A percentile compares a stretch with the other conserved stretches of the same genome.
These are phyloP conservation scores for Kryptolebias marmoratus DNA, from an alignment of 2,113 vertebrate species.

Conservation along the genomic window DNA sequence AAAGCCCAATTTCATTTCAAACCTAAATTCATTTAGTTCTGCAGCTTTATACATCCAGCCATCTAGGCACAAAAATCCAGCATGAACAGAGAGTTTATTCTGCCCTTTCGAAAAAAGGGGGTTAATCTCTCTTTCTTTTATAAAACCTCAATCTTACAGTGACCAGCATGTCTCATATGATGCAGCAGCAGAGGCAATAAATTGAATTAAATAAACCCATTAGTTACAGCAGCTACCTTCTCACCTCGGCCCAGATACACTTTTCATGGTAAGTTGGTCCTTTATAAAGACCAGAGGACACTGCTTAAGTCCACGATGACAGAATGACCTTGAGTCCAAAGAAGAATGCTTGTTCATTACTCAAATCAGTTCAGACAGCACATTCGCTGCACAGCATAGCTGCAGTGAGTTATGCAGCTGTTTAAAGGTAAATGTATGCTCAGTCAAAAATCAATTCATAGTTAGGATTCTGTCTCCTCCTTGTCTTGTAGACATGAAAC, in stretches of 20 bases:
- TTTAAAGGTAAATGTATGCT: conserved; percentile 81
- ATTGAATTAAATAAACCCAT: conserved; percentile 84
- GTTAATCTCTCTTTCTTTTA: conserved; percentile 79
- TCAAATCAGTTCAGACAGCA: conserved; percentile 81
- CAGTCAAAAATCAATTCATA: conserved; percentile 80
- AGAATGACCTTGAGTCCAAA: conserved; percentile 78
- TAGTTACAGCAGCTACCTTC: conserved; percentile 79
- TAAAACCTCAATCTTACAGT: conserved; percentile 73
- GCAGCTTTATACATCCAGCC: conserved; percentile 72
- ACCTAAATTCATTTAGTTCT: conserved; percentile 81
- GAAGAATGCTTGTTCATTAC: conserved; percentile 74
- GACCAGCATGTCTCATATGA: conserved; percentile 70
- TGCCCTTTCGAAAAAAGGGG: conserved; percentile 60
- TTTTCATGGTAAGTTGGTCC: conserved; percentile 78
- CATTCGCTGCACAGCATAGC: conserved; percentile 66
- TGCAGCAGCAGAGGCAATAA: conserved; percentile 66
- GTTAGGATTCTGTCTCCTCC: conserved; percentile 63
- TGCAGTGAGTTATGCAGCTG: conserved; percentile 70
- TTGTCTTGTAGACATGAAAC: conserved; percentile 57
- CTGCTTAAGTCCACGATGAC: conserved; percentile 37
- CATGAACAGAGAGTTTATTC: conserved; percentile 75
- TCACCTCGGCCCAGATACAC: conserved; percentile 76
- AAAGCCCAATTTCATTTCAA: conserved; percentile 69
- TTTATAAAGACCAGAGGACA: conserved; percentile 72
- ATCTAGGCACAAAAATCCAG: conserved; percentile 67